A percentile compares a stretch with the other conserved stretches of the same genome.
Evolutionary conservation across 1,140 invertebrate species (phyloP).

Genomic region (Gonioctena quinquepunctata): DNA sequence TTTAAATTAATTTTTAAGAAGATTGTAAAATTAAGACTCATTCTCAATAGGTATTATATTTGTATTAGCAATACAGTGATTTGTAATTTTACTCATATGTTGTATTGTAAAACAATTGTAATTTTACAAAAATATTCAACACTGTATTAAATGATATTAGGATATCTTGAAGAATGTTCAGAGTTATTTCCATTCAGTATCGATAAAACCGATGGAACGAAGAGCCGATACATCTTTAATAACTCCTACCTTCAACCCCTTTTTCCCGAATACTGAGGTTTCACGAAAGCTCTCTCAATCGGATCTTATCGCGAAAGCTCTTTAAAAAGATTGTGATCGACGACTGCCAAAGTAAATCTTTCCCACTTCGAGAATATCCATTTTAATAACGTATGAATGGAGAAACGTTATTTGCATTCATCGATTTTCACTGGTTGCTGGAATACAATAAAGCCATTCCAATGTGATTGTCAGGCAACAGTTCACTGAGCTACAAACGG

Average conservation of each 20-base stretch:
- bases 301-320: background rate
- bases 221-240: background rate
- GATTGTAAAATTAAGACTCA: too few relatives aligned
- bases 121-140: too few relatives aligned
- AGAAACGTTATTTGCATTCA: background rate
- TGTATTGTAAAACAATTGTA: too few relatives aligned
- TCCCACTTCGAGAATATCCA: background rate
- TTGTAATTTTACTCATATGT: too few relatives aligned
- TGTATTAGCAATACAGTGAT: too few relatives aligned
- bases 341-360: background rate
- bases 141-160: too few relatives aligned
- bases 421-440: background rate
- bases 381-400: background rate
- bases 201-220: too few relatives aligned
- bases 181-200: too few relatives aligned
- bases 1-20: too few relatives aligned
- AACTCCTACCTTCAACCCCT: background rate
- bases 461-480: slow-evolving; percentile 1
- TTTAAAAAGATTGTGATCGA: background rate
- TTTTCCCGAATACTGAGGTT: background rate
- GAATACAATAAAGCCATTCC: background rate
- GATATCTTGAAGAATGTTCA: too few relatives aligned
- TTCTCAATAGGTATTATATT: too few relatives aligned
- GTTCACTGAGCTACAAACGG: background rate
- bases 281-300: background rate